Conservation (phyloP, 2,797 vertebrate genomes). For the Galago senegalensis region DNA sequence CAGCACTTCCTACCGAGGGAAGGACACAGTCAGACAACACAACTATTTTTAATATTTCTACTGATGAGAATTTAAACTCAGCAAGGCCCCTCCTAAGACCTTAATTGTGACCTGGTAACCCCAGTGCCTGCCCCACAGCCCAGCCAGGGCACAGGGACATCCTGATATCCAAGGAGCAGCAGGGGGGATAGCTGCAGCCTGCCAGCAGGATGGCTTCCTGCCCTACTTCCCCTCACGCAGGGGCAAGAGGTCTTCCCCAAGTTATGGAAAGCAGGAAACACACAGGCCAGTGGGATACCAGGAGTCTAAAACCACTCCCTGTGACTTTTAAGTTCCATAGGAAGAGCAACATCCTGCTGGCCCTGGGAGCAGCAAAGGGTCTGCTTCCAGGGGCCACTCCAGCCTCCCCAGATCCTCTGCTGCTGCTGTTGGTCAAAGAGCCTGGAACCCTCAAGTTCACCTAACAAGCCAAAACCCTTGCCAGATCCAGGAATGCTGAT, state of each 20-base stretch:
- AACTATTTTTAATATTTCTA: neutral
- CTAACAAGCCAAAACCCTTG: neutral
- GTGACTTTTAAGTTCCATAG: neutral
- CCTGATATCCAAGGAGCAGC: neutral
- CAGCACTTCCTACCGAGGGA: fast-evolving
- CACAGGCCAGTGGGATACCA: neutral
- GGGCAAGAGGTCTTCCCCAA: neutral
- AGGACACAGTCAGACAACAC: neutral
- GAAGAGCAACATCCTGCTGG: neutral
- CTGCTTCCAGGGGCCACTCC: neutral
- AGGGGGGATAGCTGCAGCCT: too few relatives aligned
- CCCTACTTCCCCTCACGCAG: neutral
- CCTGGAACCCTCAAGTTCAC: neutral
- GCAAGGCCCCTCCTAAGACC: neutral
- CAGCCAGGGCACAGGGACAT: neutral
- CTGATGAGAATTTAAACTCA: neutral
- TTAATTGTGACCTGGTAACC: neutral
- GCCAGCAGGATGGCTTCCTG: neutral
- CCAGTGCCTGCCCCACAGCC: fast-evolving
- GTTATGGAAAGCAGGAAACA: slow-evolving; percentile 6
- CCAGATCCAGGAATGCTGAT: neutral
- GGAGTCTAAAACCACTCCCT: neutral
- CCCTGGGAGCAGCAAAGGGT: neutral
- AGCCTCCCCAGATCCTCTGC: neutral
- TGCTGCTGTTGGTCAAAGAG: fast-evolving